Evolutionary conservation across 2,888 invertebrate genomes (phyloP), one percentile per base, ranked within the genome.

Genomic region (Pyrochroa serraticornis): DNA sequence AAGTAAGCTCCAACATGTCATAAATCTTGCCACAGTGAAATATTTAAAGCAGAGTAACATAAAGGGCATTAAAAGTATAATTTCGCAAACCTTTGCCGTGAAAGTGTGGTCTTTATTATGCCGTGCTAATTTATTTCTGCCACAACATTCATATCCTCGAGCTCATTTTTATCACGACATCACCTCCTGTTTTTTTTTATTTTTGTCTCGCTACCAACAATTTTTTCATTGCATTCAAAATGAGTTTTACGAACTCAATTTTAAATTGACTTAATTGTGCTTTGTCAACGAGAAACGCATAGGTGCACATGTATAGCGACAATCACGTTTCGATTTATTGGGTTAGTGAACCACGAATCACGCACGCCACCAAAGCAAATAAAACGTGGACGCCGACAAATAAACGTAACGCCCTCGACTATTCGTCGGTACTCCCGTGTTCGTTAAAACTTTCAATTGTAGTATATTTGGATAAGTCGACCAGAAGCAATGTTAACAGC

Each of bases 381-480:
- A 45, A 45, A 52, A 52, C 52, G 52, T 52, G 52, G 44, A 52
- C 34, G 52, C 30, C 33, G 52, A 44, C 38, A 45, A 44, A 52
- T 44, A 38, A 10, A 22, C 33, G 38, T 44, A 52, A 44, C 44
- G 44, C 43, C 45, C 22, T 22, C 22, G 22, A 33, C 45, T 45
- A 38, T 14, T 37, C 44, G 22, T 22, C 22, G 22, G 2, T 22
- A 22, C 3, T 22, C 22, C 22, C 3, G 22, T 22, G 2, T 22
- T 3, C 22, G 22, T 22, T 22, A 22, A 22, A 22, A 3, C 5
- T 22, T 5, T 5, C 22, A 5, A 22, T 22, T 22, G 22, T 22
- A 5, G 22, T 22, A 22, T 22, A 22, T 22, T 22, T 22, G 5
- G 22, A 22, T 22, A 22, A 22, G 22, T 22, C 22, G 22, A 22